Conservation (phyloP, 2,888 invertebrate genomes). For the Liodrosophila aerea region DNA sequence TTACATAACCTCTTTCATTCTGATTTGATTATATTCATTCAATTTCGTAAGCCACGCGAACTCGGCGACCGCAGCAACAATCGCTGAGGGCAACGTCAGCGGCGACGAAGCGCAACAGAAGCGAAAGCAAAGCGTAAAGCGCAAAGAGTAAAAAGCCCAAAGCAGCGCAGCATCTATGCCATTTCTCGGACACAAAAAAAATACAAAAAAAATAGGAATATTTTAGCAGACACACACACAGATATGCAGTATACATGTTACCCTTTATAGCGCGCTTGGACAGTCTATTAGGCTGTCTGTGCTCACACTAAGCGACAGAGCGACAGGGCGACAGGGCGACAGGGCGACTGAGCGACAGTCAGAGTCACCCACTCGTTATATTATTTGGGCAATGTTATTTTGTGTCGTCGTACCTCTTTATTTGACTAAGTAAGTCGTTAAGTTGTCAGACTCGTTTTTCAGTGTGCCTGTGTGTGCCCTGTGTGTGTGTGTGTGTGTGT, state of each 20-base stretch:
- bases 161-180: constrained; percentile 15
- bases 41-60: constrained; percentile 64
- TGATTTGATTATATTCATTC: constrained; percentile 73
- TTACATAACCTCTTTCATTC: constrained; percentile 70
- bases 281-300: constrained; percentile 59
- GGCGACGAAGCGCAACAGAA: constrained; percentile 37
- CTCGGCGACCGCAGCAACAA: constrained; percentile 14
- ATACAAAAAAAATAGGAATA: constrained; percentile 41
- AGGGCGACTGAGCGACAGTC: no score
- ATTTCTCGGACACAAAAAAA: constrained; percentile 28
- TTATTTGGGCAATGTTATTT: constrained; percentile 54
- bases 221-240: constrained; percentile 34
- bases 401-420: constrained; percentile 55
- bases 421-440: constrained; percentile 76
- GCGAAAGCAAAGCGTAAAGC: constrained; percentile 16
- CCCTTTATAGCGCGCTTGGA: constrained; percentile 53
- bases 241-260: constrained; percentile 27
- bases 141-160: constrained; percentile 14
- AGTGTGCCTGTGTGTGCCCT: constrained; percentile 36
- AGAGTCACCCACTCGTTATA: constrained; percentile 39
- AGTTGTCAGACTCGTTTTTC: constrained; percentile 70
- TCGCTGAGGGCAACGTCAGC: constrained; percentile 4
- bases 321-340: no score
- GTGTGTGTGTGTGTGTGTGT: constrained; percentile 20
- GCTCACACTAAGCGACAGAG: not conserved